A percentile compares a stretch with the other conserved stretches of the same genome.
Conservation (phyloP, 30 jellyfish, hydroid and myxozoan species). For the Aurelia aurita complex sp. Pacific region DNA sequence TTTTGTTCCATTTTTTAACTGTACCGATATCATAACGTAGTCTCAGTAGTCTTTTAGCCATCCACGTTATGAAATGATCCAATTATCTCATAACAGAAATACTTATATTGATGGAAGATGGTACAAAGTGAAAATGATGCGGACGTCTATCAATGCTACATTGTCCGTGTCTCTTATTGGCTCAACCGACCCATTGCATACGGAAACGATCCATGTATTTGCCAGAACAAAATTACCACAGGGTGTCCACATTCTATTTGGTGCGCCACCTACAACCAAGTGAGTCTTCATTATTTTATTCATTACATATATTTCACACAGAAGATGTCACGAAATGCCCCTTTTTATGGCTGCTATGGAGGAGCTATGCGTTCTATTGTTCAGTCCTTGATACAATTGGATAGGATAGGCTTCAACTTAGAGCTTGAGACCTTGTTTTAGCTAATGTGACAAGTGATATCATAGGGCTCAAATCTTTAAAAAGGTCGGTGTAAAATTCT, state of each 20-base stretch:
- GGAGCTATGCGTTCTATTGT: no score
- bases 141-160: conserved; percentile 93
- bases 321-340: not conserved
- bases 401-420: no score
- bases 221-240: conserved; percentile 67
- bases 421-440: no score
- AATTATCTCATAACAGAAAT: conserved; percentile 29
- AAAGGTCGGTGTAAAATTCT: no score
- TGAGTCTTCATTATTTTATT: not conserved
- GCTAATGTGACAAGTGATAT: no score
- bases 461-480: no score
- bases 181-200: conserved; percentile 55
- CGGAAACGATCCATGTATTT: conserved; percentile 68
- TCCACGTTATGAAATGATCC: no score
- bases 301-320: not conserved
- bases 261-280: conserved; percentile 77
- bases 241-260: conserved; percentile 83
- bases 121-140: conserved; percentile 83
- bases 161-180: conserved; percentile 73
- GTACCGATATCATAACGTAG: no score
- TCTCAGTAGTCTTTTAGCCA: no score
- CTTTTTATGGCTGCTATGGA: no score
- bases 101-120: conserved; percentile 90
- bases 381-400: no score
- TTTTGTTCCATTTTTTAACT: no score